Evolutionary conservation across 2,797 vertebrate species (phyloP).

Genomic region (Poeciliopsis paucimaculata): DNA sequence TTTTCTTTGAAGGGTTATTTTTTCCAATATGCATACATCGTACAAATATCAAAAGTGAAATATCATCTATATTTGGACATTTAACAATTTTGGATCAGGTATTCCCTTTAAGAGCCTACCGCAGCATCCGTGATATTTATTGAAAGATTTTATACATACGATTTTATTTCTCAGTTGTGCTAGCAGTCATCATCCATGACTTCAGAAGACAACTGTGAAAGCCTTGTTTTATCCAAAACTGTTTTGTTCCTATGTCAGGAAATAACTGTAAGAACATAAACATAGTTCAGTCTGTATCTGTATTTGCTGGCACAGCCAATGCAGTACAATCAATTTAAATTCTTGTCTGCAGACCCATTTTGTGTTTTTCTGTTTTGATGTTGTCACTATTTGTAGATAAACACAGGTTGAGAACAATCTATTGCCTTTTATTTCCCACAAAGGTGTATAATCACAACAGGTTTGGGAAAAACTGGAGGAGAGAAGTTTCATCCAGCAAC

Average conservation of each 20-base stretch:
- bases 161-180: neutral
- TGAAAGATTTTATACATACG: neutral
- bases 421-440: constrained; percentile 31
- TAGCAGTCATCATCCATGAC: neutral
- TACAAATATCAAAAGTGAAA: neutral
- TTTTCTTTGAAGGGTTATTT: neutral
- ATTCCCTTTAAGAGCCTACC: neutral
- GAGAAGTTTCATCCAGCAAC: constrained; percentile 39
- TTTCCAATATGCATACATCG: neutral
- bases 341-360: constrained; percentile 37
- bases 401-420: constrained; percentile 51
- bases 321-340: constrained; percentile 44
- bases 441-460: constrained; percentile 24
- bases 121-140: neutral
- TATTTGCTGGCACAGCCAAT: constrained; percentile 35
- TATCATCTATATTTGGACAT: neutral
- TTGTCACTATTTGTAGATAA: constrained; percentile 54
- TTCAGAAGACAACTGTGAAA: neutral
- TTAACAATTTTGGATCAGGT: neutral
- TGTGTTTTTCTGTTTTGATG: constrained; percentile 58
- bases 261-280: neutral
- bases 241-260: neutral
- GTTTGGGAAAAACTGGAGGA: constrained; percentile 33
- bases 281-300: neutral
- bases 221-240: neutral